Evolutionary conservation across 2,113 vertebrate genomes (phyloP).

Genomic region (Pithys albifrons): DNA sequence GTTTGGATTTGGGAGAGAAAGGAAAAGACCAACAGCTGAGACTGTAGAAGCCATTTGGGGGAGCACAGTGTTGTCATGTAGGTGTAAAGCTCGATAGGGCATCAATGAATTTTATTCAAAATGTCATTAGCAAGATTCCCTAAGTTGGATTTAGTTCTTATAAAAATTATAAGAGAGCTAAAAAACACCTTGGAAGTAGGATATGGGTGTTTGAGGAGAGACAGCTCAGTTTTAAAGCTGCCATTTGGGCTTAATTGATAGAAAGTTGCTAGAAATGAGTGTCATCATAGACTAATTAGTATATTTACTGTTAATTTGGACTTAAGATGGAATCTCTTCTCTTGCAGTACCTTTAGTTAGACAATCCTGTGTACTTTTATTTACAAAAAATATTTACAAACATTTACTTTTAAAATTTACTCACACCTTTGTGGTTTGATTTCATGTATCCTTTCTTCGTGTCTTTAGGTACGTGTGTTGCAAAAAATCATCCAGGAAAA

Average conservation of each 20-base stretch:
- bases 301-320: neutral
- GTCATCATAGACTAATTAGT: neutral
- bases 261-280: neutral
- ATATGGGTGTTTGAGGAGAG: neutral
- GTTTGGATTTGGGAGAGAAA: neutral
- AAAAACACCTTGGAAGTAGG: fast-evolving
- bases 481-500: slow-evolving; percentile 88
- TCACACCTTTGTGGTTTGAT: neutral
- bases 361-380: neutral
- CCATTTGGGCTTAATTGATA: neutral
- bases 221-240: neutral
- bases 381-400: neutral
- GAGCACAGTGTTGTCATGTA: neutral
- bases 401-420: neutral
- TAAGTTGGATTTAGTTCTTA: neutral
- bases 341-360: neutral
- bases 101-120: neutral
- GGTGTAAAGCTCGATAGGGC: neutral
- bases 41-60: neutral
- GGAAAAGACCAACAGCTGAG: neutral
- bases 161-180: neutral
- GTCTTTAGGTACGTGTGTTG: slow-evolving; percentile 79
- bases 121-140: neutral
- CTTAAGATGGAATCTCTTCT: neutral
- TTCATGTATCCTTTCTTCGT: neutral